A percentile compares a stretch with the other conserved stretches of the same genome.
phyloP scores from a whole-genome alignment of 1,140 invertebrate genomes.

The Saxidomus purpurata region DNA sequence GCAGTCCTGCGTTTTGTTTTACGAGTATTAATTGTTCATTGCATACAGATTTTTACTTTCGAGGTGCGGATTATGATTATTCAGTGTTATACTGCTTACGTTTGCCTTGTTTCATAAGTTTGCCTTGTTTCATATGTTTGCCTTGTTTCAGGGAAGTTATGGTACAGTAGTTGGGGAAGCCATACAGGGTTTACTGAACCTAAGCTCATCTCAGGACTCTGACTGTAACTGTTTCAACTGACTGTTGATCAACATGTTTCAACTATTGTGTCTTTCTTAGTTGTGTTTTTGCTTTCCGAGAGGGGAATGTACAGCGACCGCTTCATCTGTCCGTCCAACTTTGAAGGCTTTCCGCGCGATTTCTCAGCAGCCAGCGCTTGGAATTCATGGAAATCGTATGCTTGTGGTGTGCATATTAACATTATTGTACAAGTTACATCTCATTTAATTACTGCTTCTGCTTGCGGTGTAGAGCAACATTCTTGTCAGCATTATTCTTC shows the following conservation, averaged over 20 bases:
- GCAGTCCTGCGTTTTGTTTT: too few relatives aligned
- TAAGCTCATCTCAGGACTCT: slow-evolving; percentile 33
- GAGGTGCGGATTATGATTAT: too few relatives aligned
- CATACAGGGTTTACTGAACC: slow-evolving; percentile 15
- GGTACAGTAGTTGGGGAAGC: slow-evolving; percentile 9
- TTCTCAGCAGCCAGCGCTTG: neutral
- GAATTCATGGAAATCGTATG: neutral
- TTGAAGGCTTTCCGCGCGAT: neutral
- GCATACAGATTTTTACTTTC: too few relatives aligned
- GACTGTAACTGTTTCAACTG: neutral
- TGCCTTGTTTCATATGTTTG: too few relatives aligned
- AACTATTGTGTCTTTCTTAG: too few relatives aligned
- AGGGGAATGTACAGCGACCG: neutral
- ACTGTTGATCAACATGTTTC: too few relatives aligned
- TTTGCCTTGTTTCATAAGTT: neutral
- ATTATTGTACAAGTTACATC: neutral
- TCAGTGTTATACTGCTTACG: neutral
- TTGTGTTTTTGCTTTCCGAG: neutral
- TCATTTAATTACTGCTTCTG: neutral
- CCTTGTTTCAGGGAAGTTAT: neutral
- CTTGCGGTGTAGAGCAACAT: too few relatives aligned
- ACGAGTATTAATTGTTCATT: too few relatives aligned
- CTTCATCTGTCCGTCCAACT: neutral
- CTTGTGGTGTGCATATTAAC: neutral
- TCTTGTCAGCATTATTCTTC: too few relatives aligned